These are phyloP conservation scores for Andinoacara biseriatus DNA, from an alignment of 2,113 vertebrate species.

Conservation along the genomic window DNA sequence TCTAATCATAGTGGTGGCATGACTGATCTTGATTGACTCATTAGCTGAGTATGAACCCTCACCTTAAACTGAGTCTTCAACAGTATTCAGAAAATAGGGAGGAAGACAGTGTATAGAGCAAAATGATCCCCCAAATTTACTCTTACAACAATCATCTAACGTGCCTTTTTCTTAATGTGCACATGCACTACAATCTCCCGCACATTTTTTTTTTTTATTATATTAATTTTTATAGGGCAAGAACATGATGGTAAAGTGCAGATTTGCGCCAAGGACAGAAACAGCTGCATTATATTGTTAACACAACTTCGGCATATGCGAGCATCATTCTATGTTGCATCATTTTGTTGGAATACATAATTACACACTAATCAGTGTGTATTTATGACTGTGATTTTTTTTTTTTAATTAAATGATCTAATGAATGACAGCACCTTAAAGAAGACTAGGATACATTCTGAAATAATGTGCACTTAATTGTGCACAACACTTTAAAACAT, in stretches of 20 bases:
- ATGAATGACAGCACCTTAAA: background rate
- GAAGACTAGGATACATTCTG: background rate
- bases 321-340: background rate
- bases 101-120: accelerated
- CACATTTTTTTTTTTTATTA: no score
- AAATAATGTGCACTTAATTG: no score
- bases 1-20: conserved; percentile 5
- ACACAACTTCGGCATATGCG: background rate
- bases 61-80: conserved; percentile 19
- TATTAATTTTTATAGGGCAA: background rate
- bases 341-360: no score
- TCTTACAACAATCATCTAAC: no score
- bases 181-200: no score
- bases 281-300: background rate
- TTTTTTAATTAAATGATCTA: no score
- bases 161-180: no score
- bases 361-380: no score
- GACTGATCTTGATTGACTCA: conserved; percentile 23
- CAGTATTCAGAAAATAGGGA: background rate
- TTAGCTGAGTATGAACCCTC: conserved; percentile 30
- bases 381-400: no score
- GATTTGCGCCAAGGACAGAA: background rate
- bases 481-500: no score
- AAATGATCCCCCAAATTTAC: background rate
- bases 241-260: background rate